A percentile compares a stretch with the other conserved stretches of the same genome.
Conservation (phyloP, 2,888 invertebrate species). For the Meteorus cinctellus region DNA sequence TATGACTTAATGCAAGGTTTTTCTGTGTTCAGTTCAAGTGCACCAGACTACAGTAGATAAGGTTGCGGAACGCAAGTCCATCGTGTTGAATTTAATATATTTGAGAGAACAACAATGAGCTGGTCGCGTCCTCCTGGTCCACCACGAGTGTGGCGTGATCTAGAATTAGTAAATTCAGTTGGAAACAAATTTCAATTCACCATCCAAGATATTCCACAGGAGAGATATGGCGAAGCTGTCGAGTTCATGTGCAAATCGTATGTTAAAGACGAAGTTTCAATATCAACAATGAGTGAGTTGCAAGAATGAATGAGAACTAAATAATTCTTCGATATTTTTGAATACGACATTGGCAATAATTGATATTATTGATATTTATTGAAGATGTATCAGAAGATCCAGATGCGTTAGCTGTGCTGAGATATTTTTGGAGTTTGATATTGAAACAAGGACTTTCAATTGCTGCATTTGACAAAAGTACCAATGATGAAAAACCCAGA, state of each 20-base stretch:
- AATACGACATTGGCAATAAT: neutral
- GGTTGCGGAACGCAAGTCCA: no score
- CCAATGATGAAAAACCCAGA: conserved; percentile 61
- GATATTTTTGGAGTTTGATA: conserved; percentile 58
- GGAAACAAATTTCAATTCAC: conserved; percentile 55
- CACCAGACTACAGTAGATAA: neutral
- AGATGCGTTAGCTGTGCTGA: conserved; percentile 56
- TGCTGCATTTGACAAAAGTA: conserved; percentile 67
- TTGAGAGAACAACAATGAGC: neutral
- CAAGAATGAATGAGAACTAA: no score
- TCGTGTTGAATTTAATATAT: neutral
- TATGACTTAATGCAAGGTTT: no score
- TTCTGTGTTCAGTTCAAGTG: no score
- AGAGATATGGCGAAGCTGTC: conserved; percentile 58
- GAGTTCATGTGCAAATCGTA: conserved; percentile 58
- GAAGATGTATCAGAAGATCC: conserved; percentile 59
- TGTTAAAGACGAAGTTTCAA: conserved; percentile 58
- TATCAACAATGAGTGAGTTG: conserved; percentile 54
- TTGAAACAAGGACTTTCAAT: conserved; percentile 65
- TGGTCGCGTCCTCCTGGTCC: conserved; percentile 55
- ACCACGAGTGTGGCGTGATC: conserved; percentile 58
- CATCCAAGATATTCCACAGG: conserved; percentile 64
- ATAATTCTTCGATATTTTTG: no score
- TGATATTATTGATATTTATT: conserved; percentile 29
- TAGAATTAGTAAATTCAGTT: conserved; percentile 53